A percentile compares a stretch with the other conserved stretches of the same genome.
Evolutionary conservation across 1,140 invertebrate genomes (phyloP).

Genomic region (Ceratina japonica): DNA sequence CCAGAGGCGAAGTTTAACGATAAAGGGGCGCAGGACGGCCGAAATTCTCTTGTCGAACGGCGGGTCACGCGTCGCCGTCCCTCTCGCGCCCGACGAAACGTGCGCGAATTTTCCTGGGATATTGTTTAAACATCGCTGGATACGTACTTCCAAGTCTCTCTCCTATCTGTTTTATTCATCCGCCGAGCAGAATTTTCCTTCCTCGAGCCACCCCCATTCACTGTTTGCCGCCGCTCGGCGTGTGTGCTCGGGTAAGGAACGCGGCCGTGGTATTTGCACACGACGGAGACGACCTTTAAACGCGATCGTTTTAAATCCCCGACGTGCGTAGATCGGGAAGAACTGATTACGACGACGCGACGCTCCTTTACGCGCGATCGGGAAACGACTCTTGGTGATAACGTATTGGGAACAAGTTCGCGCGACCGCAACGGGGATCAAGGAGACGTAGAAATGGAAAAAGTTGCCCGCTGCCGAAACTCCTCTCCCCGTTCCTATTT

Average conservation of each 20-base stretch:
- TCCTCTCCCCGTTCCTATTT: neutral
- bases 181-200: neutral
- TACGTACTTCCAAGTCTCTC: too few relatives aligned
- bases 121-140: neutral
- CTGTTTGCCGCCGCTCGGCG: too few relatives aligned
- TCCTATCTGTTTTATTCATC: neutral
- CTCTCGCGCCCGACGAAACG: neutral
- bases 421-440: neutral
- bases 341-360: neutral
- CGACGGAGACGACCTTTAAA: neutral
- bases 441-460: neutral
- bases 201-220: neutral
- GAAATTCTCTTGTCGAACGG: conserved; percentile 30
- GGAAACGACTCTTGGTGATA: too few relatives aligned
- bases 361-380: neutral
- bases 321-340: neutral
- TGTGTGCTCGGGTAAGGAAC: neutral
- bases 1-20: neutral
- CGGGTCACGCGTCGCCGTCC: neutral
- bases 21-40: neutral
- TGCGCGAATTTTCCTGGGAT: neutral
- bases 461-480: neutral
- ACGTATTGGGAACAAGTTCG: neutral
- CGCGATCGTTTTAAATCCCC: conserved; percentile 4
- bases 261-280: neutral